Evolutionary conservation across 2,113 vertebrate species (phyloP).

Genomic region (Oncorhynchus mykiss): DNA sequence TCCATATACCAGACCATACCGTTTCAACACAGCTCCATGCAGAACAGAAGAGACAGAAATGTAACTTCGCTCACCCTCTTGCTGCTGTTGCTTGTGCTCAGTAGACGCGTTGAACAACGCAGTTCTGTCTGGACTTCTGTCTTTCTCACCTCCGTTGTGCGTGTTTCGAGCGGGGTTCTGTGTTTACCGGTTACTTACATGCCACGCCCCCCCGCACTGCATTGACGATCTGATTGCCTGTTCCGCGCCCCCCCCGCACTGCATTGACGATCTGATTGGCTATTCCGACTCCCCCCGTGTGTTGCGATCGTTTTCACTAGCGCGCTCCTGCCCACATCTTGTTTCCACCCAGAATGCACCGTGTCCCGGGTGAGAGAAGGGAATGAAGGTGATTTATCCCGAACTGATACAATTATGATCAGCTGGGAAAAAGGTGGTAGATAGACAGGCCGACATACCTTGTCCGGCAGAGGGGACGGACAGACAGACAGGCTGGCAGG

Average conservation of each 20-base stretch:
- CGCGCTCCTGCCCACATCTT: slow-evolving; percentile 82
- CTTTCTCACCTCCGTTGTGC: neutral
- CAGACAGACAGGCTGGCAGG: slow-evolving; percentile 21
- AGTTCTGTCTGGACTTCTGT: slow-evolving; percentile 35
- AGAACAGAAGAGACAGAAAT: neutral
- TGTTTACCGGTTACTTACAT: slow-evolving; percentile 37
- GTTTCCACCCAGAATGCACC: slow-evolving; percentile 93
- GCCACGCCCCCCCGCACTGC: slow-evolving; percentile 68
- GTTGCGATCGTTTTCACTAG: slow-evolving; percentile 79
- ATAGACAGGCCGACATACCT: too few species aligned
- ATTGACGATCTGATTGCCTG: slow-evolving; percentile 75
- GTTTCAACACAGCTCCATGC: neutral
- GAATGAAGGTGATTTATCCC: slow-evolving; percentile 1
- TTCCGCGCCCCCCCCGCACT: slow-evolving; percentile 55
- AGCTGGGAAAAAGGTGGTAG: too few species aligned
- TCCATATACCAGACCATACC: too few species aligned
- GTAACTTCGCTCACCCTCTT: neutral
- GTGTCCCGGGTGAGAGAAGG: slow-evolving; percentile 25
- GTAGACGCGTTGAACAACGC: neutral
- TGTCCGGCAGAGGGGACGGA: neutral
- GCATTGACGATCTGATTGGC: slow-evolving; percentile 76
- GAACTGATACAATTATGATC: neutral
- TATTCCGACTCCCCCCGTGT: slow-evolving; percentile 53
- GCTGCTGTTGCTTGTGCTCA: neutral
- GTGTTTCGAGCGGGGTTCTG: neutral